Evolutionary conservation across 30 jellyfish, hydroid and myxozoan genomes (phyloP), one percentile per base, ranked within the genome.

Genomic region (Rhopilema esculentum): DNA sequence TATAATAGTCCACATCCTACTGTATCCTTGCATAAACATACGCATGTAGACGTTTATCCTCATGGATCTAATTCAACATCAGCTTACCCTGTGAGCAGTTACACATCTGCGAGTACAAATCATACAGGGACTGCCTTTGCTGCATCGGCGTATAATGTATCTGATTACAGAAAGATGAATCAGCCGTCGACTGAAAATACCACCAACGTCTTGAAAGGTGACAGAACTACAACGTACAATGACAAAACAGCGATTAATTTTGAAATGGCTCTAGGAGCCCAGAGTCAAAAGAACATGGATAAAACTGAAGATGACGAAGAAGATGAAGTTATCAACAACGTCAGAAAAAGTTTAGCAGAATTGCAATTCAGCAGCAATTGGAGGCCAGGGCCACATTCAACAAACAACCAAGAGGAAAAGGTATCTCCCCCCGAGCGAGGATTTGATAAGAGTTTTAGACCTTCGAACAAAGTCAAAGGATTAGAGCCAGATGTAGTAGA

Each of bases 311-410:
- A 67, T 32, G 88, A 79, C 21, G 86, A 91, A 18, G 97, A 91
- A 24, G 94, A 91, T 77, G 94, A 77, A 16, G 84, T 91, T 18
- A 80, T 91, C 24, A 83, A 53, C 18, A 77, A 72, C 8, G 80
- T 84, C 0, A 52, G 97, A 31, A 83, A 84, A 22, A 91, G 97
- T 53, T 66, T 91, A 87, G 92, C 97, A 1, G 94, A 91, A 40
- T 48, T 91, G 79, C 90, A 78, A 18, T 91, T 91, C 40, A 75
- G 57, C 77, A 30, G 78, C 6, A 89, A 89, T 9, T 75, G 88
- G 87, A 31, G 76, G 49, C 90, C 92, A 0, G 74, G 62, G 19
- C 69, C 93, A 6, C 53, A 88, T 66, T 24, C 76, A 18, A 50
- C 31, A 16, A 75, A 21, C 12, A 77, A 27, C 29, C n/a, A 33